Evolutionary conservation across 2,113 vertebrate genomes (phyloP).

Genomic region (Nerophis lumbriciformis): DNA sequence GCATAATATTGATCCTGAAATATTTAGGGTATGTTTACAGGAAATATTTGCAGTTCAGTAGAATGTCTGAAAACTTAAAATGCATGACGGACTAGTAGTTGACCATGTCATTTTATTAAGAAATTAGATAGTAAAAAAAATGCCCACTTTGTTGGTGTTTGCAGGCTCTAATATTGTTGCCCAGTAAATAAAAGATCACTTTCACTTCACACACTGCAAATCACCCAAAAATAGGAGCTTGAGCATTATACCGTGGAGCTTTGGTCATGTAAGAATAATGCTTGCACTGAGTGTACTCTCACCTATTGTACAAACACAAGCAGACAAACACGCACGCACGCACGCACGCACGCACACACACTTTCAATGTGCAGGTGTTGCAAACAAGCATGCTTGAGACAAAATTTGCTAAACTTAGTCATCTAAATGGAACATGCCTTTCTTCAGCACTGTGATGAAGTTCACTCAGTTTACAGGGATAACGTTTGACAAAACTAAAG

Average conservation of each 20-base stretch:
- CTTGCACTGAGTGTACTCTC: conserved; percentile 30
- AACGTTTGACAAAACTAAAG: conserved; percentile 58
- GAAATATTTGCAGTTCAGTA: too few relatives aligned
- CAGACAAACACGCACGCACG: conserved; percentile 22
- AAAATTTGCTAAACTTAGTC: conserved; percentile 28
- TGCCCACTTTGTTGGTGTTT: too few relatives aligned
- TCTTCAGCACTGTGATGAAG: conserved; percentile 39
- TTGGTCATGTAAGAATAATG: conserved; percentile 55
- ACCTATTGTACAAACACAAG: conserved; percentile 39
- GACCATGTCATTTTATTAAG: too few relatives aligned
- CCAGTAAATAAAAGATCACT: too few relatives aligned
- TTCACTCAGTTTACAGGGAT: conserved; percentile 62
- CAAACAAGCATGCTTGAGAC: conserved; percentile 18
- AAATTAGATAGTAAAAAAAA: too few relatives aligned
- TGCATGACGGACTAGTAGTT: too few relatives aligned
- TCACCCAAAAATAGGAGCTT: conserved; percentile 28
- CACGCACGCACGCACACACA: conserved; percentile 1
- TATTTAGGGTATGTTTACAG: too few relatives aligned
- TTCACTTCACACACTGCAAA: not conserved
- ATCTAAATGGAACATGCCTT: conserved; percentile 9
- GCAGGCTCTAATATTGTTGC: too few relatives aligned
- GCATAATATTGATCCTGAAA: not conserved
- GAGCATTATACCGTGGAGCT: conserved; percentile 29
- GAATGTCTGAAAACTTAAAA: too few relatives aligned
- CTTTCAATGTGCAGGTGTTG: conserved; percentile 47